Evolutionary conservation across 2,113 vertebrate species (phyloP), one percentile per base, ranked within the genome.

Genomic region (Brachypteracias leptosomus): DNA sequence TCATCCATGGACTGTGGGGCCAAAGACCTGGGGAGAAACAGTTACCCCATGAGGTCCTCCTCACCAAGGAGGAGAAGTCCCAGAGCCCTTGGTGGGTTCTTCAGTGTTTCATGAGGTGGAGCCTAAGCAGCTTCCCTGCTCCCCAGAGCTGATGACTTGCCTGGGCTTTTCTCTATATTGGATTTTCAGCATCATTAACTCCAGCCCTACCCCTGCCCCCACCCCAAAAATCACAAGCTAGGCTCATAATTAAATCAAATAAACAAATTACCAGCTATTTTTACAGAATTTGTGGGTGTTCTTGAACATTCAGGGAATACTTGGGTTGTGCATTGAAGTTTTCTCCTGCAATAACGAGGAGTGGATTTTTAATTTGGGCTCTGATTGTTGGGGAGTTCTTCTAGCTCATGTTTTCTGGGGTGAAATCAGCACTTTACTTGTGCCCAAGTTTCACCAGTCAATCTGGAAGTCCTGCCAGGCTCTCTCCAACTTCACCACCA

Each of bases 281-380:
- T 93, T 87, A 78, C 66, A 49, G 44, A 75, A 81, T 89, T 87
- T 91, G 73, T 92, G 89, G 65, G 76, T 81, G 57, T 85, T 92
- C 86, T 90, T 87, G 65, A 96, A 90, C 73, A 86, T 85, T 90
- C 71, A 88, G 71, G 87, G 89, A 90, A 85, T 83, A 88, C 71
- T 91, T 83, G 35, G 22, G 63, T 80, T 44, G 8, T 33, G 51
- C 49, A 75, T 31, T 57, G 33, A 82, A 89, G 46, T 15, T 70
- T 85, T 82, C 88, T 49, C 72, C 46, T 85, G 33, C 51, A 55
- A 51, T 57, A 91, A 71, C 1, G 2, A 58, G 44, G 31, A 75
- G 58, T 76, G 25, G 35, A 38, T 55, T 93, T 89, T 76, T 16
- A 58, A 58, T 79, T 55, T 46, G 67, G 51, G 54, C 7, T 94